Percentiles rank a stretch among this genome's conserved stretches.
phyloP scores from a whole-genome alignment of 2,888 invertebrate species.

The Leptinotarsa haldemani region DNA sequence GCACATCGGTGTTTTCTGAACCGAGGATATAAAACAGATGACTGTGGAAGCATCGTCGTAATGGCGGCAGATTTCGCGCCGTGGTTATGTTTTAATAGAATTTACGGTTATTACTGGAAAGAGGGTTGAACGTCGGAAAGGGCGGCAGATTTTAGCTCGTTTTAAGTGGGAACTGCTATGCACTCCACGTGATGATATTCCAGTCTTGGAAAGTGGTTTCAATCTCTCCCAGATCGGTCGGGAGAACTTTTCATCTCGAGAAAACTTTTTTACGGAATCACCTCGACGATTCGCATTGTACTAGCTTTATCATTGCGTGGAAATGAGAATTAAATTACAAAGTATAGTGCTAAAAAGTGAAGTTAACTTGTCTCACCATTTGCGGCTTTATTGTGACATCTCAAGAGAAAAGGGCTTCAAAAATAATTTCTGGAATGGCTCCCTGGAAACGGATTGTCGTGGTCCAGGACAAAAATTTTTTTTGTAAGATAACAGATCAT shows the following conservation, averaged over 20 bases:
- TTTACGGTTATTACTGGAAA: constrained; percentile 67
- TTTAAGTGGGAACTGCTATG: constrained; percentile 63
- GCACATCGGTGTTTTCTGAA: constrained; percentile 19
- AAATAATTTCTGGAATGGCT: neutral
- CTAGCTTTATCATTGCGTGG: neutral
- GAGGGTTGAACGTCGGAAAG: constrained; percentile 59
- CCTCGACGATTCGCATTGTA: neutral
- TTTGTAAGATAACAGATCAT: too few species aligned
- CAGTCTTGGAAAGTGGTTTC: constrained; percentile 34
- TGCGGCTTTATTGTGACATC: neutral
- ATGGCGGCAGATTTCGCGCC: constrained; percentile 68
- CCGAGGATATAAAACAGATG: constrained; percentile 64
- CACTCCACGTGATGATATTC: constrained; percentile 63
- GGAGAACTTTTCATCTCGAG: neutral
- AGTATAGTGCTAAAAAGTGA: neutral
- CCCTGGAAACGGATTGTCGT: too few species aligned
- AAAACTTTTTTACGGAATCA: neutral
- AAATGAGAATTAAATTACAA: neutral
- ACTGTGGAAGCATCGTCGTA: constrained; percentile 64
- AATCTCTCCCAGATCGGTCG: constrained; percentile 1
- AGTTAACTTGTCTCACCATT: neutral
- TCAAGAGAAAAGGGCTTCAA: neutral
- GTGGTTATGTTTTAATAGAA: constrained; percentile 69
- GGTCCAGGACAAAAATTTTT: too few species aligned
- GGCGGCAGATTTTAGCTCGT: constrained; percentile 62